These are phyloP conservation scores for Catharus ustulatus DNA, from an alignment of 2,797 vertebrate genomes.

Conservation along the genomic window DNA sequence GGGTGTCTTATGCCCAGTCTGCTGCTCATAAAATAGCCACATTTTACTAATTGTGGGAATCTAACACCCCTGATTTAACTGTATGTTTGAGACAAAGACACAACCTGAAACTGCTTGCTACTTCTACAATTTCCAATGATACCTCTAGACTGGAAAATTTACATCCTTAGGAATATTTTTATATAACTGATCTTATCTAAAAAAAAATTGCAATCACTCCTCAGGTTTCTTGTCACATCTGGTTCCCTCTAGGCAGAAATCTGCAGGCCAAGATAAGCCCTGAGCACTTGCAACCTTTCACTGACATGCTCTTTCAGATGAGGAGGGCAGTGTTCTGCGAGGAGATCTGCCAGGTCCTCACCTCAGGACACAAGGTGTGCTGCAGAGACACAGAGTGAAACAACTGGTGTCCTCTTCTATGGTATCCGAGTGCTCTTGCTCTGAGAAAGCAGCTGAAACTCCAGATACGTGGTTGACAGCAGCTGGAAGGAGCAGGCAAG, in stretches of 20 bases:
- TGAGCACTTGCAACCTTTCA: background rate
- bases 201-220: background rate
- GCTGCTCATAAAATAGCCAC: background rate
- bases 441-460: background rate
- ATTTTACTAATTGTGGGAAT: background rate
- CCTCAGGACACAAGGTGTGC: background rate
- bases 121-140: background rate
- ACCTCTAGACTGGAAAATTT: background rate
- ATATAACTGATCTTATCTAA: background rate
- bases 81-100: background rate
- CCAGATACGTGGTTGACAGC: accelerated
- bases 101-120: background rate
- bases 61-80: background rate
- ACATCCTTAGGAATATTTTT: background rate
- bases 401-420: background rate
- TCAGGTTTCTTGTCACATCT: background rate
- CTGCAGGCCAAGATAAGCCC: background rate
- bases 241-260: background rate
- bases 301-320: background rate
- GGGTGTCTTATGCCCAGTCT: background rate
- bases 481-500: background rate
- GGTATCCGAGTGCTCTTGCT: background rate
- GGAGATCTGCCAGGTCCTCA: background rate
- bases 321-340: background rate
- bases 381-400: background rate